Evolutionary conservation across 2,113 vertebrate species (phyloP).

Genomic region (Scartelaos histophorus): DNA sequence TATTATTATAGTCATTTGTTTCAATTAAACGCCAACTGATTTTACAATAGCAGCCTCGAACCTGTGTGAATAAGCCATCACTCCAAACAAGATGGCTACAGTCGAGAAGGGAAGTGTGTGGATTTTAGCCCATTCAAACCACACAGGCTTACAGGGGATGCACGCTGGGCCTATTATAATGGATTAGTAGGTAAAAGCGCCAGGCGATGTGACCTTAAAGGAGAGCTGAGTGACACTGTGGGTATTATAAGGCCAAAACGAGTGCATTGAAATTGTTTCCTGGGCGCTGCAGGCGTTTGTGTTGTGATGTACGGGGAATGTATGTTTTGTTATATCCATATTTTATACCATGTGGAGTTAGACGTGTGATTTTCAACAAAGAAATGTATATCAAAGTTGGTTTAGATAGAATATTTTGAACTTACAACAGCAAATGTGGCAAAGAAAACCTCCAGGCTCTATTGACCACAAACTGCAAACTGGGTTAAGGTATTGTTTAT

Average conservation of each 20-base stretch:
- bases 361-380: not conserved
- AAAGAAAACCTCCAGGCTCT: no score
- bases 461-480: no score
- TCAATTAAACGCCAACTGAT: constrained; percentile 99
- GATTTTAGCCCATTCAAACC: not conserved
- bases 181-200: constrained; percentile 9
- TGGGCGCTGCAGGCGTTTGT: not conserved
- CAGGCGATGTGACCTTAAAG: constrained; percentile 13
- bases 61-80: constrained; percentile 94
- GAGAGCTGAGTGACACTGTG: not conserved
- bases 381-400: not conserved
- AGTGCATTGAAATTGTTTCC: not conserved
- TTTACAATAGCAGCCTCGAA: constrained; percentile 99
- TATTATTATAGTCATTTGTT: constrained; percentile 99
- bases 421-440: no score
- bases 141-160: constrained; percentile 14
- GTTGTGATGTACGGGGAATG: not conserved
- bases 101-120: constrained; percentile 71
- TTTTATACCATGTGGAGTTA: not conserved
- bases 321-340: not conserved
- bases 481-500: no score
- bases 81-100: constrained; percentile 95
- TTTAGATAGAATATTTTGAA: not conserved
- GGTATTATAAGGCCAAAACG: not conserved
- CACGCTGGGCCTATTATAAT: constrained; percentile 39